Base-by-base conservation (phyloP, 2,888 invertebrate genomes). In the Thysanoteuthis rhombus region DNA sequence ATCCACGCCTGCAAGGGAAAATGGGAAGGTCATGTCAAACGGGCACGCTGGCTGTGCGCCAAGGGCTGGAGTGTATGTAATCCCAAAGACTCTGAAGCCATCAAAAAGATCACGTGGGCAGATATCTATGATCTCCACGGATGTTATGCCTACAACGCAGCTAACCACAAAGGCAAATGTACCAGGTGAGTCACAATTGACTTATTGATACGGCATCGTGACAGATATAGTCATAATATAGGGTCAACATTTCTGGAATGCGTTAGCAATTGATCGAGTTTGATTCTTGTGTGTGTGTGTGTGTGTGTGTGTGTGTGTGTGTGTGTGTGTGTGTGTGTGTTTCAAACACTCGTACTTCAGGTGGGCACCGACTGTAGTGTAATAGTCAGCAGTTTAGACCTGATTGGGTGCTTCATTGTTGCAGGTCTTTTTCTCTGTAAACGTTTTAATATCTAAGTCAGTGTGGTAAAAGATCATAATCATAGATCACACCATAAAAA, bases 131-230 rank as follows among this genome's bases (percentile, higher is more conserved):
- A 96, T 92, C 94, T 96, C 32, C 94, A 95, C 1, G 97, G 97
- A 22, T 97, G 97, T 94, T 97, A 96, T 94, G 97, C 96, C n/a
- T 96, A 97, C 95, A 97, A 97, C 95, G 96, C 96, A 39, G 96
- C 96, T 42, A 96, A 96, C 94, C 94, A 95, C 39, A 95, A 95
- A 47, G 96, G 96, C 93, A 95, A 95, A 93, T 97, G 97, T 95
- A 94, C 94, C 93, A 96, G 96, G 97, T 96, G 94, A 75, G 75
- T 75, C n/a, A 75, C n/a, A n/a, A 36, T 36, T 75, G 75, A n/a
- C 75, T n/a, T 75, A 75, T n/a, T 52, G 52, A 52, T 25, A 52
- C 25, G 52, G 25, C 52, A 52, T 52, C 52, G 52, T 6, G 25
- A 52, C 52, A 52, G 52, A 22, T 52, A 52, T 52, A 25, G 52